Evolutionary conservation across 2,888 invertebrate genomes (phyloP), one percentile per base, ranked within the genome.

Genomic region (Noctua pronuba): DNA sequence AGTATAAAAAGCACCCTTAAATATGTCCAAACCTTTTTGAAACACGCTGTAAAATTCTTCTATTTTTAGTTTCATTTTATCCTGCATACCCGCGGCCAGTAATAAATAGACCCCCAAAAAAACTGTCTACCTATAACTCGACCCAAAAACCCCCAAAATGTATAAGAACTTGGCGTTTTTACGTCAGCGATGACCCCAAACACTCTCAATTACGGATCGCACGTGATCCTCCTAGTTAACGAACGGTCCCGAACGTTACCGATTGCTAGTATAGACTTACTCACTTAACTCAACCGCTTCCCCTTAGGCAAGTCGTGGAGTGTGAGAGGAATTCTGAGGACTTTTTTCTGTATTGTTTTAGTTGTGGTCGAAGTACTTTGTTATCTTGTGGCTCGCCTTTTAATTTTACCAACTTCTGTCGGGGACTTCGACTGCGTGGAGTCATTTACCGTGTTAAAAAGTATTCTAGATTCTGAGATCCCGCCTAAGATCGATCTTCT

Each of bases 211-310:
- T 85, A 75, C 79, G 38, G 52, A 41, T 28, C 44, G 85, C 73
- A 79, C 87, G 87, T 85, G 87, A 77, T 77, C 75, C 64, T 52
- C 28, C 16, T 77, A 46, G 46, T 58, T 74, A 74, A 83, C 64
- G 44, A 62, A 73, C 28, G 49, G 4, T 16, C 18, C 18, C 73
- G 44, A 38, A 71, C 58, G 49, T 13, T 10, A 21, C 18, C 73
- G 58, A 75, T 86, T 86, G 71, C 31, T 41, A 4, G 21, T n/a
- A 44, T 52, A 52, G 38, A 71, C 82, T 74, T 64, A 62, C 75
- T 52, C 41, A 74, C 44, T 73, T 70, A 75, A 65, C 71, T 83
- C 67, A 31, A 10, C 73, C 66, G 5, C 35, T 35, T 75, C 28
- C 64, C 65, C 81, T 21, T 11, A 68, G 46, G 18, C 58, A 64